Conservation (phyloP, 2,113 vertebrate species). For the Urocolius indicus region DNA sequence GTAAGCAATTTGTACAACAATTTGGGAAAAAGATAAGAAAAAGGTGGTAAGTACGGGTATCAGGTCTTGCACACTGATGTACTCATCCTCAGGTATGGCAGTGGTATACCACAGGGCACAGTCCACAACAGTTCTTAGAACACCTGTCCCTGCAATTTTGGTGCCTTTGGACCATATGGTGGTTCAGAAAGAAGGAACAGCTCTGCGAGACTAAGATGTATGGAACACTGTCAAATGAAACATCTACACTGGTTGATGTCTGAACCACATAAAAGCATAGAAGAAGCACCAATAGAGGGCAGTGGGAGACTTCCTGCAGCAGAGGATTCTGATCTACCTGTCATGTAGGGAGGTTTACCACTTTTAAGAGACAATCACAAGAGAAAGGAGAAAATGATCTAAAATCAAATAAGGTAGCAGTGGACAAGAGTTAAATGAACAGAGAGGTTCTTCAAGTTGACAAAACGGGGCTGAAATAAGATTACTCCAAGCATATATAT, state of each 20-base stretch:
- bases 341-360: neutral
- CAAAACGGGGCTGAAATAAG: neutral
- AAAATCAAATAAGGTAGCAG: neutral
- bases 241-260: neutral
- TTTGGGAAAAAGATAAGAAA: neutral
- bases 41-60: neutral
- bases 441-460: neutral
- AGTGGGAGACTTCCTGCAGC: neutral
- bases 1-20: neutral
- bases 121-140: neutral
- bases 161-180: neutral
- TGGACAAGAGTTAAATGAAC: neutral
- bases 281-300: neutral
- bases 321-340: neutral
- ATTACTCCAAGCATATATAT: neutral
- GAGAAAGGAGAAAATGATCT: neutral
- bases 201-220: neutral
- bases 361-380: neutral
- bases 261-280: neutral
- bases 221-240: neutral
- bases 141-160: neutral
- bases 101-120: neutral
- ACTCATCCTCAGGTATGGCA: neutral
- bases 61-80: neutral
- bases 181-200: neutral